These are phyloP conservation scores for Drosophila prolongata DNA, from an alignment of 2,888 invertebrate genomes.

Conservation along the genomic window DNA sequence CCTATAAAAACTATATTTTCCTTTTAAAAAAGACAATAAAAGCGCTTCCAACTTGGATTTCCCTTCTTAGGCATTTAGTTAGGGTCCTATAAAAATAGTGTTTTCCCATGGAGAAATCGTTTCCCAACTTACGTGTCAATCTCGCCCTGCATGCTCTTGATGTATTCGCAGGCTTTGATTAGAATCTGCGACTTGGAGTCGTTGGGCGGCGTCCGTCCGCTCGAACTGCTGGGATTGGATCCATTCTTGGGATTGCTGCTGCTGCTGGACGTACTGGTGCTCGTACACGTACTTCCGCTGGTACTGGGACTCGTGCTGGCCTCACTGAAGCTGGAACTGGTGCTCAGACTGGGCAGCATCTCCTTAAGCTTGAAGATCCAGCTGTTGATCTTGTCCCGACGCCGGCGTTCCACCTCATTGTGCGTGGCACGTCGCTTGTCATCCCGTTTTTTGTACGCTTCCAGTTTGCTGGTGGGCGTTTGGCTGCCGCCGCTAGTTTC, in stretches of 20 bases:
- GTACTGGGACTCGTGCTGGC: slow-evolving; percentile 19
- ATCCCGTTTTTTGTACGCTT: slow-evolving; percentile 87
- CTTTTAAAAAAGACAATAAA: too few relatives aligned
- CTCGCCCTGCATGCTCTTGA: slow-evolving; percentile 91
- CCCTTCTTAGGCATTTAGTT: too few relatives aligned
- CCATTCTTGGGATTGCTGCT: slow-evolving; percentile 19
- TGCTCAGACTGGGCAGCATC: slow-evolving; percentile 89
- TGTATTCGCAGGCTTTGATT: slow-evolving; percentile 98
- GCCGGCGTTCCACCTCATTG: slow-evolving; percentile 96
- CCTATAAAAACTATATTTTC: too few relatives aligned
- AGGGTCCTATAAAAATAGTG: too few relatives aligned
- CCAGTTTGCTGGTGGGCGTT: slow-evolving; percentile 64
- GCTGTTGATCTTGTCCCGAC: slow-evolving; percentile 97
- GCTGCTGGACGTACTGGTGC: slow-evolving; percentile 20
- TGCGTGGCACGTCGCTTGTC: slow-evolving; percentile 96
- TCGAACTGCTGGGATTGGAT: slow-evolving; percentile 42
- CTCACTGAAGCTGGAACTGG: slow-evolving; percentile 49
- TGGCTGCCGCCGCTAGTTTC: background rate
- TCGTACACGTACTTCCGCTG: slow-evolving; percentile 21
- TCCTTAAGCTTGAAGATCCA: slow-evolving; percentile 97
- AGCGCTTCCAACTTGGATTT: too few relatives aligned
- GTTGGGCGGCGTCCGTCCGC: slow-evolving; percentile 84
- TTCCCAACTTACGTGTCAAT: slow-evolving; percentile 87
- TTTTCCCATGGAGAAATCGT: too few relatives aligned
- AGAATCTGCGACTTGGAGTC: slow-evolving; percentile 98